Base-by-base conservation (phyloP, 2,888 invertebrate genomes). In the Copidosoma aretas region DNA sequence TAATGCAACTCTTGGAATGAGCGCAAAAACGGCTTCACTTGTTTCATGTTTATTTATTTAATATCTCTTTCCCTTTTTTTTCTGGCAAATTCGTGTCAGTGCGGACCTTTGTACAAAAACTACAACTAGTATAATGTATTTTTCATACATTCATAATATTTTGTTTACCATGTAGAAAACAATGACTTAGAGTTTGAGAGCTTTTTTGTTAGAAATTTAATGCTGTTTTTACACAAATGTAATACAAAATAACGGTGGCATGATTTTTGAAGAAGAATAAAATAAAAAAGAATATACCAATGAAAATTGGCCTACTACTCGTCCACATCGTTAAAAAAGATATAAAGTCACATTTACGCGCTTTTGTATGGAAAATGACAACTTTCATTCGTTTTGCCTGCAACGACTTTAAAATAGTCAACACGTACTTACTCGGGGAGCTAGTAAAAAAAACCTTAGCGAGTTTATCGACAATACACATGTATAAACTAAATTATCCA, bases 31-130 rank as follows among this genome's bases (percentile, higher is more conserved):
- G 64, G 43, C 64, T 69, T 71, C 68, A 72, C 76, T 3, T 46
- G 3, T 46, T 46, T 46, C 12, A 8, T 17, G 4, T 12, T 46
- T 17, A 1, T 3, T 46, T 12, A 46, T 46, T 46, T n/a, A n/a
- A n/a, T n/a, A n/a, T 46, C 14, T 46, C 17, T 46, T 12, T 46
- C 17, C 17, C 43, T 17, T 46, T 17, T 46, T 12, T 12, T 76
- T 75, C 77, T 73, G 74, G 74, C 77, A 76, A 76, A 76, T 74
- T 74, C 72, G 67, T 71, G 76, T 72, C 73, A 74, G 74, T 75
- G 76, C 77, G 75, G 77, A 79, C 75, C 77, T 81, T 81, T 81
- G 80, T 81, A 82, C 80, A 82, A 82, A 82, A 81, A 78, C 78
- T 80, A 81, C 79, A 78, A 78, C 77, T 81, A 81, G 78, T 75